Base-by-base conservation (phyloP, 2,797 vertebrate genomes). In the Monodelphis domestica region DNA sequence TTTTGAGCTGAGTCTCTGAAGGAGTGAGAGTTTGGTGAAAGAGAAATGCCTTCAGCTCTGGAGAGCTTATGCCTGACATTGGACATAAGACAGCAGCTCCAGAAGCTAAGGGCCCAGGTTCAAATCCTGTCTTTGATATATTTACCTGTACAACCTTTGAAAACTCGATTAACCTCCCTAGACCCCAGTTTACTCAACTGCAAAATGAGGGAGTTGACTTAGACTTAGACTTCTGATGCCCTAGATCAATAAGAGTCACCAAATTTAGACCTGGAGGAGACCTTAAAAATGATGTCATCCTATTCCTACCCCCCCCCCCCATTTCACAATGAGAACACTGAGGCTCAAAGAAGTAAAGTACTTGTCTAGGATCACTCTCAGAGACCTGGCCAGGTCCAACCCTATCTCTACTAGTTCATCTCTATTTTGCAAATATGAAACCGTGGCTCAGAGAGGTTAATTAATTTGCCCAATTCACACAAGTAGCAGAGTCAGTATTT, bases 221-320 rank as follows among this genome's bases (percentile, higher is more conserved):
- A 63, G 33, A 70, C 5, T 38, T 33, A 63, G 59, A 63, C 4
- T 5, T n/a, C 33, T n/a, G 33, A n/a, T n/a, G 33, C 59, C 33
- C 14, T 59, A n/a, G n/a, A n/a, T n/a, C n/a, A n/a, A n/a, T n/a
- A n/a, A n/a, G n/a, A n/a, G n/a, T n/a, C n/a, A n/a, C n/a, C n/a
- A n/a, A n/a, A n/a, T 78, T 93, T 87, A 94, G 87, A 90, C n/a
- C 38, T 50, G n/a, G 90, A 92, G 94, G 54, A 70, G 87, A 38
- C 28, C 54, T 94, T 91, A 54, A 50, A 38, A 84, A 63, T 95
- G 4, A 10, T 91, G 54, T 38, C 89, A 30, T 53, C 53, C 91
- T 5, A 91, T 89, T 15, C 21, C 52, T 1, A 11, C 11, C 0
- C 12, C 4, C 30, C 24, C 4, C 1, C 33, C 59, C 59, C 33